Conservation (phyloP, 2,797 vertebrate species). For the Buphagus erythrorhynchus region DNA sequence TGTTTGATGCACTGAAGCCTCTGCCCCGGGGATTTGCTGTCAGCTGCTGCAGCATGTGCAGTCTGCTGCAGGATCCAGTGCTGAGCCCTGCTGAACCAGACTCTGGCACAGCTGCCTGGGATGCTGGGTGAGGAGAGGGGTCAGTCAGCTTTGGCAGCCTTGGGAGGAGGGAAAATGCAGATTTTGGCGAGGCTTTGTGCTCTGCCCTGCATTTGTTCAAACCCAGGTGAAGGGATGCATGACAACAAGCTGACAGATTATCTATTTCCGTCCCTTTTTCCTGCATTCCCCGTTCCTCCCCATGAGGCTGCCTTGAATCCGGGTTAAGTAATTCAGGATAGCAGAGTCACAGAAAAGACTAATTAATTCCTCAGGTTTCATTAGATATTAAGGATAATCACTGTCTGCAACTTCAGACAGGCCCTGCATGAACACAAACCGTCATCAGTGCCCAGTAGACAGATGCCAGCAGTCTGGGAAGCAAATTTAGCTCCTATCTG, state of each 20-base stretch:
- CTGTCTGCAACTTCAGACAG: neutral
- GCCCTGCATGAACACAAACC: neutral
- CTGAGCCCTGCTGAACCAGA: neutral
- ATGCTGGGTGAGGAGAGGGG: neutral
- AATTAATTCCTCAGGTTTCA: neutral
- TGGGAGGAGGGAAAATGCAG: accelerated
- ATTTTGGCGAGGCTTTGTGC: neutral
- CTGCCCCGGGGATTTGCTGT: neutral
- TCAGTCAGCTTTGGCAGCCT: neutral
- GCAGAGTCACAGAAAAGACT: neutral
- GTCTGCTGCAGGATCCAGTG: neutral
- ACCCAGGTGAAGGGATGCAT: neutral
- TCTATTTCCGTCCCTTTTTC: neutral
- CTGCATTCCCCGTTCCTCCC: neutral
- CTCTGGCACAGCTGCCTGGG: accelerated
- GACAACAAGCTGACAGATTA: neutral
- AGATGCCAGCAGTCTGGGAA: neutral
- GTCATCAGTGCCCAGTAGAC: neutral
- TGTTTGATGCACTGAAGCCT: neutral
- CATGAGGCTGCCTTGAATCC: neutral
- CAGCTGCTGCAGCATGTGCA: neutral
- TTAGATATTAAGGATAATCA: neutral
- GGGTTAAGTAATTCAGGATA: neutral
- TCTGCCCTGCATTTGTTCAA: neutral
- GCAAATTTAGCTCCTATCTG: neutral